phyloP scores from a whole-genome alignment of 2,113 vertebrate species.

The Cyanoramphus novaezelandiae region DNA sequence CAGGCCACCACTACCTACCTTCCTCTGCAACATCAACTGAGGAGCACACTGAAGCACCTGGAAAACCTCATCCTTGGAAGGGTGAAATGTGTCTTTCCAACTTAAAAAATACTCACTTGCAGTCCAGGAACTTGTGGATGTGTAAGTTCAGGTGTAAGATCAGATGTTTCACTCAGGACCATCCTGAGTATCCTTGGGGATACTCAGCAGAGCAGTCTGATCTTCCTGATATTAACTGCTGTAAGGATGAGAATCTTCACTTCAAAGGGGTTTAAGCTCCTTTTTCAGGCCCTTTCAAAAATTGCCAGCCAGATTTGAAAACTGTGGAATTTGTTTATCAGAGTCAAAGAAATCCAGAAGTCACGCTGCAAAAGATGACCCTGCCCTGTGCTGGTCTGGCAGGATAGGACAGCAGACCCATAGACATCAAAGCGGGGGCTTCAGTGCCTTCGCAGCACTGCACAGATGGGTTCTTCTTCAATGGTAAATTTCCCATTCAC shows the following conservation, averaged over 20 bases:
- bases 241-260: neutral
- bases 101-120: neutral
- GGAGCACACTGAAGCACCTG: neutral
- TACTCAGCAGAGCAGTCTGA: neutral
- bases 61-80: neutral
- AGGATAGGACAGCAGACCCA: neutral
- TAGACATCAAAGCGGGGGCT: rapidly evolving
- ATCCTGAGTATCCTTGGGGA: neutral
- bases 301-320: neutral
- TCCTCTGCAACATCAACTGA: neutral
- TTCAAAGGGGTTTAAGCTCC: neutral
- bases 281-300: neutral
- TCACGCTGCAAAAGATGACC: neutral
- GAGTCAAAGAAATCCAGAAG: neutral
- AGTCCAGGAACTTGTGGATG: neutral
- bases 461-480: neutral
- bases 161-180: neutral
- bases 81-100: neutral
- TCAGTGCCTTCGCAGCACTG: neutral
- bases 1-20: neutral
- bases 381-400: too few relatives aligned
- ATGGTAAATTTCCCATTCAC: neutral
- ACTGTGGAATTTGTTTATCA: neutral
- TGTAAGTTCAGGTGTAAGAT: neutral
- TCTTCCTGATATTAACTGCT: neutral